Evolutionary conservation across 1,140 invertebrate species (phyloP).

Genomic region (Sycophaga agraensis): DNA sequence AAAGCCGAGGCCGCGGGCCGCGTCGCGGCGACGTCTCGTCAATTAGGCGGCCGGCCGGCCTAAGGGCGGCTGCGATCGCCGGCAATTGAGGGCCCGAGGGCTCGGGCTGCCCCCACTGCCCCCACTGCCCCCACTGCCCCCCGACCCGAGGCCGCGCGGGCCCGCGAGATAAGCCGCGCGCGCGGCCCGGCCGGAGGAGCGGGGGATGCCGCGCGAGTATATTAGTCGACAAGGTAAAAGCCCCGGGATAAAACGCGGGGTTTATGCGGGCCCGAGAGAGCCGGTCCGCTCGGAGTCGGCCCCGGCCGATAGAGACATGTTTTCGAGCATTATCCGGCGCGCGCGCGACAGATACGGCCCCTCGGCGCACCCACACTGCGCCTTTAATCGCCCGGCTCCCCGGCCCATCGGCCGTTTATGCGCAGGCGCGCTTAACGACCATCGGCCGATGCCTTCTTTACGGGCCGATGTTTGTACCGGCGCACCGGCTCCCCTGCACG

Average conservation of each 20-base stretch:
- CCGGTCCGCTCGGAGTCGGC: slow-evolving; percentile 38
- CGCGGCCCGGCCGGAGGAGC: neutral
- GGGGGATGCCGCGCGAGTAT: neutral
- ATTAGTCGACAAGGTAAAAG: slow-evolving; percentile 25
- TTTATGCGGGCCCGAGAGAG: slow-evolving; percentile 42
- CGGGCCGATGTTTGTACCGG: neutral
- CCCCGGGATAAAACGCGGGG: slow-evolving; percentile 52
- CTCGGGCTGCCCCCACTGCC: too few species aligned
- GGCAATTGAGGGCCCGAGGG: too few species aligned
- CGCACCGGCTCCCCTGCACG: neutral
- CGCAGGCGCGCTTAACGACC: too few species aligned
- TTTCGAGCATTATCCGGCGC: slow-evolving; percentile 52
- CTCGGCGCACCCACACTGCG: slow-evolving; percentile 38
- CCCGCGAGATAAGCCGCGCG: too few species aligned
- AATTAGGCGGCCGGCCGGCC: too few species aligned
- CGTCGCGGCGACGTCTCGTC: too few species aligned
- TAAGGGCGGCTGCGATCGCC: too few species aligned
- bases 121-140: too few species aligned
- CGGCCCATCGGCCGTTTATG: too few species aligned
- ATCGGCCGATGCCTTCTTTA: too few species aligned
- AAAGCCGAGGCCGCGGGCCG: too few species aligned
- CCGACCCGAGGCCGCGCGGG: too few species aligned
- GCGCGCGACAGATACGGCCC: slow-evolving; percentile 53
- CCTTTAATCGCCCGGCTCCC: neutral
- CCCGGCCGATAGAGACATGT: slow-evolving; percentile 55